Conservation (phyloP, 2,888 invertebrate genomes). For the Diarsia rubi region DNA sequence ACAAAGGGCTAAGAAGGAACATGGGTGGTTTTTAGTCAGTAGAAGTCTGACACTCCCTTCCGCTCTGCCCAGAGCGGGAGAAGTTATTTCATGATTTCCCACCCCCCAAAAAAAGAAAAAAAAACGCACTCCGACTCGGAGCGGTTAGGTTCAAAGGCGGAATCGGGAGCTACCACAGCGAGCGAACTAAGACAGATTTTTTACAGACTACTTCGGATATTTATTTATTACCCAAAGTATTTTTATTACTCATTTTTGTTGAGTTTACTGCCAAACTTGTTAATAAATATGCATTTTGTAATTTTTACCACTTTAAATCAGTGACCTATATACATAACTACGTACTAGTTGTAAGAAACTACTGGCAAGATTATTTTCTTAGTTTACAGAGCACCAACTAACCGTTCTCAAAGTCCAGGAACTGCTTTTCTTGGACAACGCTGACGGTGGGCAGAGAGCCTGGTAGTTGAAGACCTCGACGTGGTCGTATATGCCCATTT, state of each 20-base stretch:
- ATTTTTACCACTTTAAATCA: background rate
- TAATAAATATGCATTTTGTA: background rate
- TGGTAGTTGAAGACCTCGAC: slow-evolving; percentile 96
- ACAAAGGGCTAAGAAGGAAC: no score
- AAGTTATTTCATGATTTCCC: no score
- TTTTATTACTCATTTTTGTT: background rate
- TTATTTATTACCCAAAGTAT: background rate
- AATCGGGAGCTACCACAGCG: no score
- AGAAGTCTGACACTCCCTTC: no score
- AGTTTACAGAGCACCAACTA: slow-evolving; percentile 1
- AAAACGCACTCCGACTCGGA: no score
- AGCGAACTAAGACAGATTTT: no score
- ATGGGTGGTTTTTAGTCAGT: no score
- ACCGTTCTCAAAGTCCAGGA: slow-evolving; percentile 82
- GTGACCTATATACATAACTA: background rate
- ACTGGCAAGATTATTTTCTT: background rate
- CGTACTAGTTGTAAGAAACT: background rate
- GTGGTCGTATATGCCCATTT: slow-evolving; percentile 93
- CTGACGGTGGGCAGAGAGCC: slow-evolving; percentile 92
- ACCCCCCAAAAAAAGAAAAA: no score
- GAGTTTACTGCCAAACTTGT: background rate
- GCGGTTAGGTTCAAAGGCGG: no score
- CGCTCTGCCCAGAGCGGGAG: no score
- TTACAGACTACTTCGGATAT: background rate
- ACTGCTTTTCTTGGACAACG: slow-evolving; percentile 69